Conservation (phyloP, 2,888 invertebrate species). For the Seira musarum region DNA sequence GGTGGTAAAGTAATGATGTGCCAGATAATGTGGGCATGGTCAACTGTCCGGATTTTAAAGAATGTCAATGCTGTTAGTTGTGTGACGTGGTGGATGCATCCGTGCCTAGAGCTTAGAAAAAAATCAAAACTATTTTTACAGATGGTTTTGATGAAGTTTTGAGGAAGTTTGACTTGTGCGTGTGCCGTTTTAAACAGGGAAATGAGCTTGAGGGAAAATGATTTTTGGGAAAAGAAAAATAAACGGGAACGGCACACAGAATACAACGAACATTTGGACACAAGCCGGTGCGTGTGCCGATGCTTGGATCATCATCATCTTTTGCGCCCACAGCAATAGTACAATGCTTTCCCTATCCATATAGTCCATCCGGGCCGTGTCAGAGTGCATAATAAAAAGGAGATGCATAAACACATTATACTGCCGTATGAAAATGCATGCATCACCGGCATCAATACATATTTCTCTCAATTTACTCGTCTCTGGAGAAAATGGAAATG, state of each 20-base stretch:
- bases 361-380: constrained; percentile 26
- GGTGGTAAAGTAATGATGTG: neutral
- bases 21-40: too few species aligned
- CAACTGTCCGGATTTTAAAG: neutral
- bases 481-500: constrained; percentile 41
- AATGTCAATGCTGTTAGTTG: neutral
- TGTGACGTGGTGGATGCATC: neutral
- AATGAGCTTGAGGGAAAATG: constrained; percentile 6
- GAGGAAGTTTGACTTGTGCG: neutral
- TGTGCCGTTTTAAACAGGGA: neutral
- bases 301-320: constrained; percentile 16
- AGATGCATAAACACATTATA: constrained; percentile 1
- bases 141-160: neutral
- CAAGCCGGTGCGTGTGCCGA: constrained; percentile 23
- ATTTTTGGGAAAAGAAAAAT: constrained; percentile 13
- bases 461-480: neutral
- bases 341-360: constrained; percentile 23
- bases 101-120: neutral
- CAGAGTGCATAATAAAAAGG: constrained; percentile 10
- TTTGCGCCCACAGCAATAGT: constrained; percentile 5
- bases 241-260: constrained; percentile 19
- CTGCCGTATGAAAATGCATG: constrained; percentile 11
- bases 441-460: neutral
- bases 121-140: neutral
- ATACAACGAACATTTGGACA: constrained; percentile 31